phyloP scores from a whole-genome alignment of 2,113 vertebrate species.

The Bubo bubo region DNA sequence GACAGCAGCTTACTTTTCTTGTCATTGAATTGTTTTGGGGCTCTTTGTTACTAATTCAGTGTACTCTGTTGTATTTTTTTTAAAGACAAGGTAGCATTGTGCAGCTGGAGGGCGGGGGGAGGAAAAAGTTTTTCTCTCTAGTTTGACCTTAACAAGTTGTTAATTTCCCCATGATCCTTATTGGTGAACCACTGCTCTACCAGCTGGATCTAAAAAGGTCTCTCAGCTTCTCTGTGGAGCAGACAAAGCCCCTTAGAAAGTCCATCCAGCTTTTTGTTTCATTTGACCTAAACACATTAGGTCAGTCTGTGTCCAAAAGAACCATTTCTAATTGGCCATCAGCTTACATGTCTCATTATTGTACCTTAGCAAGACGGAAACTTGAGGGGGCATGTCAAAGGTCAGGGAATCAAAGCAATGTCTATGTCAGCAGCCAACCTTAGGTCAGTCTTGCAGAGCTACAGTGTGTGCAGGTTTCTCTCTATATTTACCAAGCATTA shows the following conservation, averaged over 20 bases:
- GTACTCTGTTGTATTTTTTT: background rate
- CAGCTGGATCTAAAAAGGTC: slow-evolving; percentile 64
- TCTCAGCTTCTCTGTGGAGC: slow-evolving; percentile 56
- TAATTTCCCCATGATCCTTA: slow-evolving; percentile 32
- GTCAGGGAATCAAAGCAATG: slow-evolving; percentile 49
- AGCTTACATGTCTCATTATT: slow-evolving; percentile 70
- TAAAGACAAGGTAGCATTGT: background rate
- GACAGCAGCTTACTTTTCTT: background rate
- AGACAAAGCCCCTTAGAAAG: slow-evolving; percentile 67
- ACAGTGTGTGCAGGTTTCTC: slow-evolving; percentile 30
- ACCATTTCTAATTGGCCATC: slow-evolving; percentile 74
- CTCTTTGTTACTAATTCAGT: slow-evolving; percentile 1
- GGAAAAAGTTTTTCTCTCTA: slow-evolving; percentile 44
- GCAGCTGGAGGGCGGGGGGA: background rate
- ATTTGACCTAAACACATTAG: slow-evolving; percentile 71
- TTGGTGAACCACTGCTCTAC: slow-evolving; percentile 38
- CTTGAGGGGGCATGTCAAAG: slow-evolving; percentile 35
- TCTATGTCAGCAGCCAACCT: slow-evolving; percentile 48
- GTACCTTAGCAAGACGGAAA: slow-evolving; percentile 49
- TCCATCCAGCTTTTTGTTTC: slow-evolving; percentile 71
- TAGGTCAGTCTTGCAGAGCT: slow-evolving; percentile 52
- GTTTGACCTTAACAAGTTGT: slow-evolving; percentile 48
- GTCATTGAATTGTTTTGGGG: background rate
- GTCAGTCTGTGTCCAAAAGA: slow-evolving; percentile 70
- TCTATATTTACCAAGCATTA: slow-evolving; percentile 54